Percentiles rank a stretch among this genome's conserved stretches.
Conservation (phyloP, 2,888 invertebrate species). For the Homarus gammarus region DNA sequence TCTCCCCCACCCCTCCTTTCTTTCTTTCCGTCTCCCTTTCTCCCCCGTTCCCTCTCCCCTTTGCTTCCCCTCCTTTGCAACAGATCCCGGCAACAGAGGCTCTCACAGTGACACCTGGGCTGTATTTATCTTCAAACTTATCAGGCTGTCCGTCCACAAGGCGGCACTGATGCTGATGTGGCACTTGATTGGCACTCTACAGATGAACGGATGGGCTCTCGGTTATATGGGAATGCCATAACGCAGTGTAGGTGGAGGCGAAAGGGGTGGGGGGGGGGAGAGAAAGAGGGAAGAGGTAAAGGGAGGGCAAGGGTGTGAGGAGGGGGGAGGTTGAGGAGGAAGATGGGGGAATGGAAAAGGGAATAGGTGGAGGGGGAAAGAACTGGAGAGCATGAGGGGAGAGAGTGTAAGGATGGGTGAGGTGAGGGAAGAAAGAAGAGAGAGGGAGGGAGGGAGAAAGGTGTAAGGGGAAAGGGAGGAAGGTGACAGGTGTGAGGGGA, state of each 20-base stretch:
- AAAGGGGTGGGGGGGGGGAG: background rate
- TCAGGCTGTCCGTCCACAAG: background rate
- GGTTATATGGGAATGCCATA: background rate
- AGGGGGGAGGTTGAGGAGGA: background rate
- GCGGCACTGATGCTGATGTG: background rate
- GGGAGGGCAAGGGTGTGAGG: background rate
- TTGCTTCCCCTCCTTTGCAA: too few relatives aligned
- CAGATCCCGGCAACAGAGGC: background rate
- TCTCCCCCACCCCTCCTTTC: background rate
- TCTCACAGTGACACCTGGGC: background rate
- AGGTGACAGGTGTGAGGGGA: background rate
- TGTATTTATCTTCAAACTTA: background rate
- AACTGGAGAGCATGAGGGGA: background rate
- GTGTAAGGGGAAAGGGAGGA: background rate
- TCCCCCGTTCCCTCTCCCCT: background rate
- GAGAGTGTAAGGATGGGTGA: background rate
- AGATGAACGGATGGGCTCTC: background rate
- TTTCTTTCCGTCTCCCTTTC: background rate
- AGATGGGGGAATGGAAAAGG: background rate
- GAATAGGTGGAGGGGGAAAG: background rate
- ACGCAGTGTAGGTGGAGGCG: too few relatives aligned
- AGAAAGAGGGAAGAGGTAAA: background rate
- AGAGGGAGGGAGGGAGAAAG: background rate
- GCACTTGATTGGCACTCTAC: background rate
- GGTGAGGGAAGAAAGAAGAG: background rate